Evolutionary conservation across 1,140 invertebrate genomes (phyloP).

Genomic region (Macrocentrus cingulum): DNA sequence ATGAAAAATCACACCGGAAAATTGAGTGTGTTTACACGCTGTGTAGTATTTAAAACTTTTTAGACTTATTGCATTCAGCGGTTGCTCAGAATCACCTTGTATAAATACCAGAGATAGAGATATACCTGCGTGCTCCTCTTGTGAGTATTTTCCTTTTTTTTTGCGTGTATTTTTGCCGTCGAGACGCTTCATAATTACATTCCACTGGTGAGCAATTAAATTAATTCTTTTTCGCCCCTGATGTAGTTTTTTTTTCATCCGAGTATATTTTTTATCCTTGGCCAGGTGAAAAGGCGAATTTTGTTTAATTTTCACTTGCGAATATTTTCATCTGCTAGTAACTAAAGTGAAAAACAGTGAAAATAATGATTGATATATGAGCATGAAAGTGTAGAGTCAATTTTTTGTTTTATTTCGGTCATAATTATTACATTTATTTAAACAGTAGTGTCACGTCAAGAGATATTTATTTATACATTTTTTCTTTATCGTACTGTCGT

Average conservation of each 20-base stretch:
- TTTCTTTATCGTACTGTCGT: constrained; percentile 19
- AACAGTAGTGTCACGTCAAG: constrained; percentile 49
- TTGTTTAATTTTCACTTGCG: constrained; percentile 23
- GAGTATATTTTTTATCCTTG: constrained; percentile 8
- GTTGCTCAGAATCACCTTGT: no score
- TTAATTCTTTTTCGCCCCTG: constrained; percentile 26
- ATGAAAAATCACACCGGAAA: no score
- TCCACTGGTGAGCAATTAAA: constrained; percentile 30
- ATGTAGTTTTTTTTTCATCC: constrained; percentile 8
- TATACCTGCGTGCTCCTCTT: no score
- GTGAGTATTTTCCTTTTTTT: no score
- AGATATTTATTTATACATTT: constrained; percentile 39
- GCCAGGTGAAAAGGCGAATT: constrained; percentile 27
- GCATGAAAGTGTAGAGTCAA: neutral
- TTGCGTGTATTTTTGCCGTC: neutral
- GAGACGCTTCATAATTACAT: constrained; percentile 29
- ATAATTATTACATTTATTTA: constrained; percentile 53
- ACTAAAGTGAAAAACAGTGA: no score
- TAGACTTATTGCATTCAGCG: no score
- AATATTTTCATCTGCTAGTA: no score
- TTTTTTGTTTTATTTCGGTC: constrained; percentile 18
- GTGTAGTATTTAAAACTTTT: no score
- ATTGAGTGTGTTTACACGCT: no score
- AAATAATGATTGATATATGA: no score
- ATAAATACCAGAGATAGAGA: no score